Percentiles rank a stretch among this genome's conserved stretches.
Evolutionary conservation across 2,797 vertebrate species (phyloP).

Genomic region (Choloepus didactylus): DNA sequence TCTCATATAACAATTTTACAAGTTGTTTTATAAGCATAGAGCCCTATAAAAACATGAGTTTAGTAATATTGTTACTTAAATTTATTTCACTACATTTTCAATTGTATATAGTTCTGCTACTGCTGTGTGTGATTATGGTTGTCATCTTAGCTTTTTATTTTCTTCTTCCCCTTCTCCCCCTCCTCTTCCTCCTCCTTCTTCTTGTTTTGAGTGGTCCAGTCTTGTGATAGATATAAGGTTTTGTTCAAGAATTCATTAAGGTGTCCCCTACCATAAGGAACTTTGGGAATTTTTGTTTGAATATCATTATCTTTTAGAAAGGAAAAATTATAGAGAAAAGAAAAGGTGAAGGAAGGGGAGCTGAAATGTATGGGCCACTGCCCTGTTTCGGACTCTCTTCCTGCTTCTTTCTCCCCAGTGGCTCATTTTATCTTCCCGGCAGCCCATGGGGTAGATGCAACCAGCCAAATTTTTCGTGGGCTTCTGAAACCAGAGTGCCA

Average conservation of each 20-base stretch:
- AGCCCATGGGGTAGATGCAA: rapidly evolving
- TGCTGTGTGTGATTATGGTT: background rate
- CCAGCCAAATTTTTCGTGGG: background rate
- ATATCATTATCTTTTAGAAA: background rate
- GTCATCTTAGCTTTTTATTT: too few species aligned
- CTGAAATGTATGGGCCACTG: rapidly evolving
- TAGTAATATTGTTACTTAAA: background rate
- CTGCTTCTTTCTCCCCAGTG: too few species aligned
- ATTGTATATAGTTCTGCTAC: background rate
- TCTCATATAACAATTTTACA: background rate
- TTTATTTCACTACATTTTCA: background rate
- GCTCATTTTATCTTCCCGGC: too few species aligned
- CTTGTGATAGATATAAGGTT: background rate
- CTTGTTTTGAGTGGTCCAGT: background rate
- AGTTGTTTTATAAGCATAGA: background rate
- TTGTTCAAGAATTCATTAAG: background rate
- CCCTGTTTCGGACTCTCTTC: rapidly evolving
- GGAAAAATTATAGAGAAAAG: background rate
- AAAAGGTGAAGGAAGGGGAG: too few species aligned
- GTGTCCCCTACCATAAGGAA: background rate
- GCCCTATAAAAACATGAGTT: background rate
- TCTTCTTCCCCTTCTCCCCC: background rate
- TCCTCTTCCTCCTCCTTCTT: background rate
- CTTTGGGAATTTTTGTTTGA: background rate
- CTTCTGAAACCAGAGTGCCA: rapidly evolving